phyloP scores from a whole-genome alignment of 1,140 invertebrate species.

The Micrasema longulum region DNA sequence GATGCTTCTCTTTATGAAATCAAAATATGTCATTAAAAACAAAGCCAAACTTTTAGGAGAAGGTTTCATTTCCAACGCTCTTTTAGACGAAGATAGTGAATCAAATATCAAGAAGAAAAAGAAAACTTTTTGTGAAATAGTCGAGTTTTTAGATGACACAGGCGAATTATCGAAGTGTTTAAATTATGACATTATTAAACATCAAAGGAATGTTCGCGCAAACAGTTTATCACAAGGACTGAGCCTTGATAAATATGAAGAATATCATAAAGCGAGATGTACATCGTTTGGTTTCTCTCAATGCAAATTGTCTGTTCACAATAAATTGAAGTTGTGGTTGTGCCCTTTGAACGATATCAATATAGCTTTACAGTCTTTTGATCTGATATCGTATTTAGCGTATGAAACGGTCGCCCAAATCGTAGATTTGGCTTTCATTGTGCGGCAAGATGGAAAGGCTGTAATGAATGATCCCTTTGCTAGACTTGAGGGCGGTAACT shows the following conservation, averaged over 20 bases:
- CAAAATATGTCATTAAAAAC: constrained; percentile 53
- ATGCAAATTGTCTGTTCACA: constrained; percentile 55
- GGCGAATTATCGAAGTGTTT: constrained; percentile 59
- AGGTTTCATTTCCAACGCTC: constrained; percentile 32
- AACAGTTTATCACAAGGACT: constrained; percentile 62
- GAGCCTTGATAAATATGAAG: constrained; percentile 61
- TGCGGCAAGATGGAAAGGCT: constrained; percentile 71
- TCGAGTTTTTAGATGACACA: constrained; percentile 58
- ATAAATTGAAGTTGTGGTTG: constrained; percentile 71
- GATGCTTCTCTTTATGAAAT: constrained; percentile 60
- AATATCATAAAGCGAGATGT: constrained; percentile 67
- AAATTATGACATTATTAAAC: constrained; percentile 59
- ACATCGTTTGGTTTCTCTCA: constrained; percentile 61
- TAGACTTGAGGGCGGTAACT: constrained; percentile 60
- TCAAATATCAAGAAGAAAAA: constrained; percentile 41
- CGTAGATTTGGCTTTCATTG: constrained; percentile 73
- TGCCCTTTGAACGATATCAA: constrained; percentile 64
- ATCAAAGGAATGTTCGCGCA: constrained; percentile 60
- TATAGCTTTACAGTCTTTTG: constrained; percentile 66
- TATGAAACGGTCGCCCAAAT: constrained; percentile 78
- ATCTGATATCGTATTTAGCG: constrained; percentile 73
- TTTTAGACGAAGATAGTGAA: constrained; percentile 48
- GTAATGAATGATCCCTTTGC: constrained; percentile 67
- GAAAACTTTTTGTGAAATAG: constrained; percentile 44
- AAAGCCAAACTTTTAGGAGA: constrained; percentile 46